Conservation (phyloP, 2,797 vertebrate species). For the Propithecus perrieri region DNA sequence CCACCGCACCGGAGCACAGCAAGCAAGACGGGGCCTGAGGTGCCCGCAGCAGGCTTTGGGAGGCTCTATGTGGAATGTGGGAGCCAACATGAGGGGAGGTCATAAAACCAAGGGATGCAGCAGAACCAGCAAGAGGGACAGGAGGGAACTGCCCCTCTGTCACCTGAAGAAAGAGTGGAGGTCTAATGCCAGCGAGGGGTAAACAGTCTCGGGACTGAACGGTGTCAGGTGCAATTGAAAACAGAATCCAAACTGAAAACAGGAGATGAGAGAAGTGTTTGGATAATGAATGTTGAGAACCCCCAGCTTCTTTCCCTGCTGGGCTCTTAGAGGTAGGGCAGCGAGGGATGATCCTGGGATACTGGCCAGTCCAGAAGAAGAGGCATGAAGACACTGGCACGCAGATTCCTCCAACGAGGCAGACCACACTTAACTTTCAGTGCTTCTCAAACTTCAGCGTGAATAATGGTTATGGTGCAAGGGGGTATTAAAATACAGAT, state of each 20-base stretch:
- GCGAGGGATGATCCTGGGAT: not conserved
- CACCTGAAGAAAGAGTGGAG: not conserved
- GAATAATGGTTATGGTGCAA: not conserved
- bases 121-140: not conserved
- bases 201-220: not conserved
- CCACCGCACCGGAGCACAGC: accelerated
- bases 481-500: not conserved
- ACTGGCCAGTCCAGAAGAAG: not conserved
- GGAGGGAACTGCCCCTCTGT: not conserved
- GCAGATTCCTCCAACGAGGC: not conserved
- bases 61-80: not conserved
- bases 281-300: no score
- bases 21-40: not conserved
- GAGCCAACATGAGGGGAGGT: not conserved
- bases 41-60: no score
- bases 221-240: not conserved
- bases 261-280: not conserved
- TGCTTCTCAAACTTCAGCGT: not conserved
- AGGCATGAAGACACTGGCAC: not conserved
- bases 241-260: not conserved
- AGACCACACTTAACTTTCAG: not conserved
- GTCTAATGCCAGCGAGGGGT: not conserved
- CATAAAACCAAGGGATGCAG: not conserved
- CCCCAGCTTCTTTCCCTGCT: not conserved
- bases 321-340: not conserved